A percentile compares a stretch with the other conserved stretches of the same genome.
Evolutionary conservation across 2,888 invertebrate species (phyloP).

Genomic region (Eucera pruinosa): DNA sequence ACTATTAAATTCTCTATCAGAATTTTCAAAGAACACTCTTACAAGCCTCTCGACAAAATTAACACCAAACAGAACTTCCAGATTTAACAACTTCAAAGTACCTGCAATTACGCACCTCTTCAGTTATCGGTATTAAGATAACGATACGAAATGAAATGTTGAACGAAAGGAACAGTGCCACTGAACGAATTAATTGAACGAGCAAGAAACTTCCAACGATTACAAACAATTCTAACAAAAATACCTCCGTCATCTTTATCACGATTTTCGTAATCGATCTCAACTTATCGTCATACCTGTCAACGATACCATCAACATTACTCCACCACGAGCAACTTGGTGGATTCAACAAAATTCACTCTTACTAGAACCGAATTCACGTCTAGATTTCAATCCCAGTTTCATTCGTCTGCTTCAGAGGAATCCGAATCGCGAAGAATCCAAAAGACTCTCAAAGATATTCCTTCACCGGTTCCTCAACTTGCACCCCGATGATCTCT

Average conservation of each 20-base stretch:
- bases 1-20: neutral
- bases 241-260: neutral
- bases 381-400: neutral
- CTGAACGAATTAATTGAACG: neutral
- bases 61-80: neutral
- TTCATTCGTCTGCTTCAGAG: neutral
- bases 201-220: constrained; percentile 12
- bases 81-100: neutral
- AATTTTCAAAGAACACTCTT: neutral
- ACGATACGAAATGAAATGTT: neutral
- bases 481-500: neutral
- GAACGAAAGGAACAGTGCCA: neutral
- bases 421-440: neutral
- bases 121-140: neutral
- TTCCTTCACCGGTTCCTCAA: too few relatives aligned
- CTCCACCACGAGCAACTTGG: constrained; percentile 29
- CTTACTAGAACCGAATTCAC: constrained; percentile 20
- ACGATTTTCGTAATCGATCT: neutral
- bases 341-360: constrained; percentile 17
- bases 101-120: neutral
- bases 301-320: constrained; percentile 51
- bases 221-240: too few relatives aligned
- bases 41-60: neutral
- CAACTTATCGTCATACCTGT: constrained; percentile 47
- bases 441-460: neutral